Evolutionary conservation across 2,888 invertebrate genomes (phyloP), one percentile per base, ranked within the genome.

Genomic region (Dicyrtomina minuta): DNA sequence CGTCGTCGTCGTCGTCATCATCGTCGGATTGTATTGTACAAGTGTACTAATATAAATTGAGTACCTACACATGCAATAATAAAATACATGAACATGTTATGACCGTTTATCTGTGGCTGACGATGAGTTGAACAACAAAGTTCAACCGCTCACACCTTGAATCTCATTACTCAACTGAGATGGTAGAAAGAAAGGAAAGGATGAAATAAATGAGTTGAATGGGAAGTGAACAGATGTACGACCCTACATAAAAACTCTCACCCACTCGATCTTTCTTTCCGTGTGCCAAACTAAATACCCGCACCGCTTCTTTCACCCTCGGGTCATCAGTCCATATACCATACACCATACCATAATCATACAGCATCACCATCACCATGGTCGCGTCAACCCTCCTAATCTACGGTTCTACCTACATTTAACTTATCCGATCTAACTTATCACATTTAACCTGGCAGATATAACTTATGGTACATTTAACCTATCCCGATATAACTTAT

Each of bases 281-380:
- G 39, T 65, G 53, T 65, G 64, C 64, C 33, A 65, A 65, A 65
- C 53, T 65, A 65, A 65, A 65, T 65, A 65, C 64, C 64, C 64
- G 53, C 41, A 33, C 33, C 33, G 33, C 8, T 33, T 33, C 33
- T 33, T 33, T 33, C 33, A 33, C 33, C 33, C 33, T 33, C 33
- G 8, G 33, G 33, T 33, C 33, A 33, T 33, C 33, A 33, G 3
- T n/a, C n/a, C n/a, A n/a, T n/a, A 56, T 12, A 33, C 13, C 33
- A 26, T 33, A 26, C 27, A 2, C 13, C 27, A 22, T 22, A 24
- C 15, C 51, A 51, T 51, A 51, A 10, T n/a, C n/a, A n/a, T n/a
- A n/a, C n/a, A n/a, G n/a, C n/a, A n/a, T n/a, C n/a, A n/a, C n/a
- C n/a, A n/a, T n/a, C n/a, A n/a, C n/a, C n/a, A n/a, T n/a, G n/a